Conservation (phyloP, 2,888 invertebrate genomes). For the Mellilla xanthometata region DNA sequence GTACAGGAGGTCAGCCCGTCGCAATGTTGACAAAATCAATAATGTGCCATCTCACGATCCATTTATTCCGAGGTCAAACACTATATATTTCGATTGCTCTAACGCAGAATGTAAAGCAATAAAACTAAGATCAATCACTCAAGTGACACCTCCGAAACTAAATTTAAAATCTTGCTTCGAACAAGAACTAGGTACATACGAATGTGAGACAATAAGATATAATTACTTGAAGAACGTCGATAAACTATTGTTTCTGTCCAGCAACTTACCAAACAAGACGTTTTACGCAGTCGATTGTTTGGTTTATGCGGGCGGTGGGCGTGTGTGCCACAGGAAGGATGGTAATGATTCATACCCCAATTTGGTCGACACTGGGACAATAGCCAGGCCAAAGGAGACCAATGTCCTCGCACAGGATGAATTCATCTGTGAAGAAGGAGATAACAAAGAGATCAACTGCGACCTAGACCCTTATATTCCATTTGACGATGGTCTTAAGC, state of each 20-base stretch:
- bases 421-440: constrained; percentile 63
- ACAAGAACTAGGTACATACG: constrained; percentile 37
- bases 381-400: constrained; percentile 55
- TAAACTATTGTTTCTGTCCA: constrained; percentile 59
- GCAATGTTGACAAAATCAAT: constrained; percentile 29
- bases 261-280: constrained; percentile 50
- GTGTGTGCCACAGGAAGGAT: constrained; percentile 63
- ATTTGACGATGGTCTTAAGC: constrained; percentile 45
- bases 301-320: constrained; percentile 56
- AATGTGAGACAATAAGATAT: constrained; percentile 58
- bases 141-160: constrained; percentile 47
- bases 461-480: constrained; percentile 61
- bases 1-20: constrained; percentile 36
- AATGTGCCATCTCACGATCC: constrained; percentile 63
- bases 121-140: constrained; percentile 50
- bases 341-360: constrained; percentile 49
- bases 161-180: constrained; percentile 51
- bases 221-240: constrained; percentile 62
- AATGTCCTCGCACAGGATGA: constrained; percentile 65
- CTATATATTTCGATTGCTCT: constrained; percentile 57
- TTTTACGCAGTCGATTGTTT: constrained; percentile 70
- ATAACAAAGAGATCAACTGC: constrained; percentile 48
- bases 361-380: constrained; percentile 57
- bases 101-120: constrained; percentile 46
- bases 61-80: constrained; percentile 57